Percentiles rank a stretch among this genome's conserved stretches.
Conservation (phyloP, 2,113 vertebrate species). For the Callopanchax toddi region DNA sequence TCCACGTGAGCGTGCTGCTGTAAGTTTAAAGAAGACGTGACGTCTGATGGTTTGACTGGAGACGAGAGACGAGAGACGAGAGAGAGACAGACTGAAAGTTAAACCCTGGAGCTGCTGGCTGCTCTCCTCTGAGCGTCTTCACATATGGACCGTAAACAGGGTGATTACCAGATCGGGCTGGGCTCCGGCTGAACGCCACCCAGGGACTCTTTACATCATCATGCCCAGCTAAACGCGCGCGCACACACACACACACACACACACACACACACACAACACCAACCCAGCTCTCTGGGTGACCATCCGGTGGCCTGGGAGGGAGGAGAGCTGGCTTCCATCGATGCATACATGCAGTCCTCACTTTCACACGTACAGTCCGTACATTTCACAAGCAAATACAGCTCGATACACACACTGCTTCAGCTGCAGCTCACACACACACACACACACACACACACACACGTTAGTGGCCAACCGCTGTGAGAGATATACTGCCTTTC, state of each 20-base stretch:
- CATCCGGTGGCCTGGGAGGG: constrained; percentile 64
- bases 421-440: constrained; percentile 16
- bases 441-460: constrained; percentile 11
- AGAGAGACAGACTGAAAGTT: constrained; percentile 31
- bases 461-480: constrained; percentile 53
- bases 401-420: not conserved
- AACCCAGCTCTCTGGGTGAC: constrained; percentile 66
- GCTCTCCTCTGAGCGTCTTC: constrained; percentile 73
- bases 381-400: not conserved
- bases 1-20: no score
- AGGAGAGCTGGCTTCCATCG: constrained; percentile 58
- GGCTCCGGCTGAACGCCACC: constrained; percentile 79
- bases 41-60: constrained; percentile 49
- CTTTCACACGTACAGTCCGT: constrained; percentile 4
- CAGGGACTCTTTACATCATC: constrained; percentile 81
- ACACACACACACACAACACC: constrained; percentile 21
- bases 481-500: constrained; percentile 67
- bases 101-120: constrained; percentile 47
- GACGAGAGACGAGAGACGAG: constrained; percentile 38
- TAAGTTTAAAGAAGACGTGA: no score
- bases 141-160: constrained; percentile 84
- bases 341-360: constrained; percentile 33
- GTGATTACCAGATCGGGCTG: constrained; percentile 80
- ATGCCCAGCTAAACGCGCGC: constrained; percentile 74
- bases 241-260: constrained; percentile 52